Conservation (phyloP, 1,140 invertebrate species). For the Leptinotarsa defecta region DNA sequence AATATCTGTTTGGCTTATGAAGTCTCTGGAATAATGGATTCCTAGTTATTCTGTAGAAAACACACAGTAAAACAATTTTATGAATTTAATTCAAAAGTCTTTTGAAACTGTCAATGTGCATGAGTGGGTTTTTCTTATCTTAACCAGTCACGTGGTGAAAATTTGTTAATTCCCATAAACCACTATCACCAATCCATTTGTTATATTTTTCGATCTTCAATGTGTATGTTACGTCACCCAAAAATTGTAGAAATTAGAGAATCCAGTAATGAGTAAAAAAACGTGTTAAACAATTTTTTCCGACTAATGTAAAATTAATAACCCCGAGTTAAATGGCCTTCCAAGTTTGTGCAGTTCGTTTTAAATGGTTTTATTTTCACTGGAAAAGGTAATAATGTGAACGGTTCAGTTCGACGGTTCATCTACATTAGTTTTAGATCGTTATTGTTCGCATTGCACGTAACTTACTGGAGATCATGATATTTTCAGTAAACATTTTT, state of each 20-base stretch:
- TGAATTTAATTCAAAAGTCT: no score
- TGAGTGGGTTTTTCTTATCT: no score
- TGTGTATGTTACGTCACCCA: no score
- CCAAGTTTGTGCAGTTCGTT: constrained; percentile 21
- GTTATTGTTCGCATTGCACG: constrained; percentile 22
- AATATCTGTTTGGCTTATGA: no score
- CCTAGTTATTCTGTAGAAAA: no score
- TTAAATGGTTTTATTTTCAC: constrained; percentile 27
- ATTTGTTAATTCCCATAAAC: no score
- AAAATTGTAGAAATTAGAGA: background rate
- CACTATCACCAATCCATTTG: no score
- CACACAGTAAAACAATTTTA: no score
- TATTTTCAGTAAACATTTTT: constrained; percentile 28
- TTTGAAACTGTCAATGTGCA: no score
- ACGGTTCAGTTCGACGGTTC: constrained; percentile 18
- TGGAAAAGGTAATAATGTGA: constrained; percentile 22
- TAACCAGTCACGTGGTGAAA: no score
- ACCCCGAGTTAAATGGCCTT: constrained; percentile 28
- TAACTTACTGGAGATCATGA: constrained; percentile 26
- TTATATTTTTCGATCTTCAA: no score
- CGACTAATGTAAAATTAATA: constrained; percentile 20
- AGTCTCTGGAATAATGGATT: no score
- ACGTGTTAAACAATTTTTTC: constrained; percentile 26
- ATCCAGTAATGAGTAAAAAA: constrained; percentile 13
- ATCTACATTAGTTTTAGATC: constrained; percentile 21